Percentiles rank a stretch among this genome's conserved stretches.
These are phyloP conservation scores for Dendronephthya gigantea DNA, from an alignment of 64 coral and sea anemone genomes.

Conservation along the genomic window DNA sequence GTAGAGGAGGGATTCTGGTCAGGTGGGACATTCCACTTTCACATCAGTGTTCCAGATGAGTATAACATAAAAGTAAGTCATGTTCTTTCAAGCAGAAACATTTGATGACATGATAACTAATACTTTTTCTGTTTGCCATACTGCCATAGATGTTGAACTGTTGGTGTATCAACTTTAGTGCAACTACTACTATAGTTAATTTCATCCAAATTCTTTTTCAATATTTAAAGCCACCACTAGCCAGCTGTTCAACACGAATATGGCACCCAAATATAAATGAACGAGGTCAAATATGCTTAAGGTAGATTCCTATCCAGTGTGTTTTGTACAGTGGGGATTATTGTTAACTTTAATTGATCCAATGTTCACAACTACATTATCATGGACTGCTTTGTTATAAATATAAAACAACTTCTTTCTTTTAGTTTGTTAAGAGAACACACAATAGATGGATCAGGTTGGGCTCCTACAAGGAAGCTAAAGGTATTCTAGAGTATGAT, in stretches of 20 bases:
- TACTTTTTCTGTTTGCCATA: not conserved
- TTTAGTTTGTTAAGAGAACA: conserved; percentile 82
- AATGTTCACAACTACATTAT: no score
- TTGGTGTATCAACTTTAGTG: not conserved
- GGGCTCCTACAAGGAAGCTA: conserved; percentile 95
- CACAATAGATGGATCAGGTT: conserved; percentile 91
- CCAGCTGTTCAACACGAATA: conserved; percentile 85
- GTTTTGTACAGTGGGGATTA: no score
- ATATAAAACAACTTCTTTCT: not conserved
- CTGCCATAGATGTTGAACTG: not conserved
- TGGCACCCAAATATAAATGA: conserved; percentile 99
- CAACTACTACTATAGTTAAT: no score
- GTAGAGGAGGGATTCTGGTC: conserved; percentile 91
- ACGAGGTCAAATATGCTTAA: conserved; percentile 81
- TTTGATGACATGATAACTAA: no score
- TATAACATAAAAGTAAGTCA: conserved; percentile 84
- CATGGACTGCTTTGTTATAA: no score
- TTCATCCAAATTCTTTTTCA: not conserved
- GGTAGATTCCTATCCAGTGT: conserved; percentile 17
- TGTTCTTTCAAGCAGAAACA: no score
- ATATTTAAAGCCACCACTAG: conserved; percentile 59
- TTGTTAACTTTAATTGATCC: no score
- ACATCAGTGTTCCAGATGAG: conserved; percentile 76
- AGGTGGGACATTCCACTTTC: conserved; percentile 82
- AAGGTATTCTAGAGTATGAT: conserved; percentile 43